These are phyloP conservation scores for Helicoverpa zea DNA, from an alignment of 1,140 invertebrate genomes.

Conservation along the genomic window DNA sequence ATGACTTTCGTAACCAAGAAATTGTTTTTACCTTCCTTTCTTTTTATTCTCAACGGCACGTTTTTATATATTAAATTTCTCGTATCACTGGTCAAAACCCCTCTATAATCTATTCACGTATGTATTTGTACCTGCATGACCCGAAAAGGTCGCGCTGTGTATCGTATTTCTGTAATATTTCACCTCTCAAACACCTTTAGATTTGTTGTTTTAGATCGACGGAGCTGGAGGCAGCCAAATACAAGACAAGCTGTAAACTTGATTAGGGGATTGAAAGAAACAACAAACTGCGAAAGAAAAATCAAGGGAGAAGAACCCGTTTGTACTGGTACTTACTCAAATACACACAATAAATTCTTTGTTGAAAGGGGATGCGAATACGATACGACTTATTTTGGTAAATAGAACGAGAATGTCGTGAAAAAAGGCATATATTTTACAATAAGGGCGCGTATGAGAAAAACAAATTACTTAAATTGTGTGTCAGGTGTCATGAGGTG, in stretches of 20 bases:
- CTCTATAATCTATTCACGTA: slow-evolving; percentile 19
- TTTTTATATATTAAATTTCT: slow-evolving; percentile 73
- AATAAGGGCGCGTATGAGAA: slow-evolving; percentile 45
- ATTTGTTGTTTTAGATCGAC: slow-evolving; percentile 56
- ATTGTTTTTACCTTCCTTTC: slow-evolving; percentile 70
- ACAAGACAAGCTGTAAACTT: slow-evolving; percentile 72
- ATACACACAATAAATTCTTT: slow-evolving; percentile 61
- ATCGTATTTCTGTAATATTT: slow-evolving; percentile 27
- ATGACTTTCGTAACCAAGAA: slow-evolving; percentile 61
- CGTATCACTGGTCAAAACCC: slow-evolving; percentile 65
- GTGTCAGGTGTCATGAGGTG: slow-evolving; percentile 42
- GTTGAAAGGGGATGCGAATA: slow-evolving; percentile 40
- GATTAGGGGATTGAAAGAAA: slow-evolving; percentile 75
- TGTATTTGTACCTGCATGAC: slow-evolving; percentile 31
- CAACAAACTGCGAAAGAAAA: slow-evolving; percentile 73
- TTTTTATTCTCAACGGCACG: slow-evolving; percentile 56
- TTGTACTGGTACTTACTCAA: slow-evolving; percentile 65
- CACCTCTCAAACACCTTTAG: slow-evolving; percentile 34
- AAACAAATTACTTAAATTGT: slow-evolving; percentile 53
- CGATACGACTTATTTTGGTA: slow-evolving; percentile 55
- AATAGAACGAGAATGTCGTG: slow-evolving; percentile 53
- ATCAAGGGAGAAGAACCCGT: slow-evolving; percentile 66
- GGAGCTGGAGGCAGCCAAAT: slow-evolving; percentile 61
- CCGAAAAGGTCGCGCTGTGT: slow-evolving; percentile 16
- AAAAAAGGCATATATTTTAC: slow-evolving; percentile 45